Evolutionary conservation across 64 coral and sea anemone genomes (phyloP).

Genomic region (Dendronephthya gigantea): DNA sequence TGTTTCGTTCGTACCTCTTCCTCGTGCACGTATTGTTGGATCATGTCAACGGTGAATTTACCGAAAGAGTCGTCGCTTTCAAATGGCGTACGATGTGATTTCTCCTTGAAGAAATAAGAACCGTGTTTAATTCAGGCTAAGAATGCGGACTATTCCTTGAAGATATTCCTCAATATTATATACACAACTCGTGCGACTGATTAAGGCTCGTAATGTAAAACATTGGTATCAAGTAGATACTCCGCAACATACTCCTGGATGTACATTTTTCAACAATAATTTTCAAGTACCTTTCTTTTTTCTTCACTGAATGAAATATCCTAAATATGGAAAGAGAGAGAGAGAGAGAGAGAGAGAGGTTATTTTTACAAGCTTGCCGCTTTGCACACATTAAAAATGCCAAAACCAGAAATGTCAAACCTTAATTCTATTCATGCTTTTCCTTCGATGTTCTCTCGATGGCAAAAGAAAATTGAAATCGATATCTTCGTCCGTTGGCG

Average conservation of each 20-base stretch:
- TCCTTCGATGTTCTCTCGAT: constrained; percentile 62
- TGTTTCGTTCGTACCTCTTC: constrained; percentile 88
- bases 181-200: neutral
- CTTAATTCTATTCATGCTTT: constrained; percentile 55
- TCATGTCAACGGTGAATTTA: constrained; percentile 95
- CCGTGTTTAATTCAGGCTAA: too few relatives aligned
- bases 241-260: neutral
- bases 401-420: constrained; percentile 23
- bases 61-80: constrained; percentile 88
- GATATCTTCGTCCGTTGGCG: constrained; percentile 79
- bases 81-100: constrained; percentile 48
- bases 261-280: neutral
- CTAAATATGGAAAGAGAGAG: neutral
- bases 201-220: too few relatives aligned
- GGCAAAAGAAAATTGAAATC: constrained; percentile 76
- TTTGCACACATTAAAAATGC: neutral
- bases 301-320: neutral
- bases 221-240: too few relatives aligned
- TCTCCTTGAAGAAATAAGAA: constrained; percentile 7
- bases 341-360: neutral
- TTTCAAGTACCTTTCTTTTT: neutral
- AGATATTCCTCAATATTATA: too few relatives aligned
- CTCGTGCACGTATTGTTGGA: constrained; percentile 69
- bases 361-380: neutral
- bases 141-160: too few relatives aligned